phyloP scores from a whole-genome alignment of 92 coral and sea anemone species.

The Blastomussa wellsi region DNA sequence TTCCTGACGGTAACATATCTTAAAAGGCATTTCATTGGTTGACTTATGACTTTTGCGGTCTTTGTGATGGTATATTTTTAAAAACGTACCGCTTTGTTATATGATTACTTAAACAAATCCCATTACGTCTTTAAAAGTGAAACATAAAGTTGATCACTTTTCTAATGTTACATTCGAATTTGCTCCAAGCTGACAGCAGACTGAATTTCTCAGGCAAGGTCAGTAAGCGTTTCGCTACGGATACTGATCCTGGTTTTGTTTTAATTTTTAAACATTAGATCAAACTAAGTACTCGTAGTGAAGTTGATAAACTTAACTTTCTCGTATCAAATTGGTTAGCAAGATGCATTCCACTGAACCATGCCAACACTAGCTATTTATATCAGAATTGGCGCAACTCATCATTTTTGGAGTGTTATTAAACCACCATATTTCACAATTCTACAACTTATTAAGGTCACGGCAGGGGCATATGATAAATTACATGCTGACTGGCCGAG shows the following conservation, averaged over 20 bases:
- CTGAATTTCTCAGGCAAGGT: neutral
- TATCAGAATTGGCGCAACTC: neutral
- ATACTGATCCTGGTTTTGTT: neutral
- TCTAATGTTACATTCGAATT: neutral
- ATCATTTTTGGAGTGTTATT: neutral
- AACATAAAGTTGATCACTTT: neutral
- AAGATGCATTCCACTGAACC: neutral
- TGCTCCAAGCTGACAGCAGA: neutral
- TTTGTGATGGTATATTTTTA: neutral
- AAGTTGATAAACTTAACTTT: neutral
- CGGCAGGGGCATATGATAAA: neutral
- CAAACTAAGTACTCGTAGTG: neutral
- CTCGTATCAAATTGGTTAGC: neutral
- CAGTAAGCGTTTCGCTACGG: neutral
- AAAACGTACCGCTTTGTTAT: slow-evolving; percentile 2
- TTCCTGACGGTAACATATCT: neutral
- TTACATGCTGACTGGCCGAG: neutral
- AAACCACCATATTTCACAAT: neutral
- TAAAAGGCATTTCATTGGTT: slow-evolving; percentile 1
- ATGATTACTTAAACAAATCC: slow-evolving; percentile 15
- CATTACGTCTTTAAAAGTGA: neutral
- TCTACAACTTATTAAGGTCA: neutral
- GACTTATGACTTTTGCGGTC: neutral
- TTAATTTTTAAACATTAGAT: neutral
- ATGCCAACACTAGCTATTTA: neutral